Evolutionary conservation across 2,113 vertebrate species (phyloP).

Genomic region (Nycticorax nycticorax): DNA sequence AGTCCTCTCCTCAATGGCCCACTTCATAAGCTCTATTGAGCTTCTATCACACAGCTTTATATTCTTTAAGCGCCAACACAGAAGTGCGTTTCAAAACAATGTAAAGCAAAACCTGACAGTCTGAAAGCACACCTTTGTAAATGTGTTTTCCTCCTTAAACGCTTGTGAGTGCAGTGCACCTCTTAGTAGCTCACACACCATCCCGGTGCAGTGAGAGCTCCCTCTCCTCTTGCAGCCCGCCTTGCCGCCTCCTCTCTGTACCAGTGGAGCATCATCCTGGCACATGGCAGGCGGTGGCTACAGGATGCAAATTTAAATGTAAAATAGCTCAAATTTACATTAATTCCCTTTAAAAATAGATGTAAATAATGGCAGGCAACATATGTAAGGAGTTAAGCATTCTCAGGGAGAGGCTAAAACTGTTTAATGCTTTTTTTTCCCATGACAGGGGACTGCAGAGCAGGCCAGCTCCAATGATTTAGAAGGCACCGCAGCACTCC

Average conservation of each 20-base stretch:
- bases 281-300: rapidly evolving
- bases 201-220: not conserved
- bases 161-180: not conserved
- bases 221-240: not conserved
- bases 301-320: not conserved
- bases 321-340: not conserved
- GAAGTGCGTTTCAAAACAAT: not conserved
- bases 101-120: not conserved
- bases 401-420: not conserved
- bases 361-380: not conserved
- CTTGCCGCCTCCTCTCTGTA: not conserved
- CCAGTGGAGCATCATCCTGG: not conserved
- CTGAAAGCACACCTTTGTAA: not conserved
- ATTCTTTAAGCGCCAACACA: not conserved
- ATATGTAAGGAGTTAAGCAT: not conserved
- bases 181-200: not conserved
- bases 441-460: not conserved
- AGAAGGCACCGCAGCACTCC: not conserved
- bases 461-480: not conserved
- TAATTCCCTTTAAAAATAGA: not conserved
- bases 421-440: not conserved
- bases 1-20: not conserved
- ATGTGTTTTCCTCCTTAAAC: not conserved
- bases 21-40: not conserved
- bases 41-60: not conserved